Base-by-base conservation (phyloP, 2,888 invertebrate genomes). In the Microplitis manilae region DNA sequence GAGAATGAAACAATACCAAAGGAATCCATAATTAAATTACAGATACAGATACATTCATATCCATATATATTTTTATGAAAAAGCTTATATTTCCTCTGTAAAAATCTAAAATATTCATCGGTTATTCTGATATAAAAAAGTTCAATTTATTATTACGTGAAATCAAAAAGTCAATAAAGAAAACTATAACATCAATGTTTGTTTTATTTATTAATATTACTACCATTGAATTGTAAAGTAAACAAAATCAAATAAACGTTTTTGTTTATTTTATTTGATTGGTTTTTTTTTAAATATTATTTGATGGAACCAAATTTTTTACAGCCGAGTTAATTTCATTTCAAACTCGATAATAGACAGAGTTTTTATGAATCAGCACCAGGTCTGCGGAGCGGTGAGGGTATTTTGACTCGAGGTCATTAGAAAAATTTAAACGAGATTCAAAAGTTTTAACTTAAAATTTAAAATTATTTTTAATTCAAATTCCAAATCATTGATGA, bases 31-130 rank as follows among this genome's bases (percentile, higher is more conserved):
- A 20, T 65, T 75, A 59, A 68, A 76, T 65, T 77, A 77, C 70
- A 78, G 65, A 65, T 77, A 77, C 69, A 68, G 65, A 65, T 77
- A 77, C 69, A 68, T 71, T 75, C 70, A 50, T 60, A 61, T 77
- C 73, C 70, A 69, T 62, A 69, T 75, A 80, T 81, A 81, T 81
- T 81, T 81, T 81, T 81, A 76, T 80, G 76, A 79, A 75, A 65
- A 79, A 73, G 70, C 20, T 75, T 78, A 79, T 77, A 75, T 79
- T 78, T 76, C 71, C 76, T 73, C 75, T 68, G 41, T 39, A 64
- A 62, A 62, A 69, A 17, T 68, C 59, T 20, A 64, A 38, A 67
- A 38, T 67, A 67, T 39, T 68, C 67, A 67, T 38, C 6, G 8
- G 15, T 6, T 68, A 6, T 17, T 17, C 39, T 40, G 9, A 38